Evolutionary conservation across 2,113 vertebrate species (phyloP).

Genomic region (Candoia aspera): DNA sequence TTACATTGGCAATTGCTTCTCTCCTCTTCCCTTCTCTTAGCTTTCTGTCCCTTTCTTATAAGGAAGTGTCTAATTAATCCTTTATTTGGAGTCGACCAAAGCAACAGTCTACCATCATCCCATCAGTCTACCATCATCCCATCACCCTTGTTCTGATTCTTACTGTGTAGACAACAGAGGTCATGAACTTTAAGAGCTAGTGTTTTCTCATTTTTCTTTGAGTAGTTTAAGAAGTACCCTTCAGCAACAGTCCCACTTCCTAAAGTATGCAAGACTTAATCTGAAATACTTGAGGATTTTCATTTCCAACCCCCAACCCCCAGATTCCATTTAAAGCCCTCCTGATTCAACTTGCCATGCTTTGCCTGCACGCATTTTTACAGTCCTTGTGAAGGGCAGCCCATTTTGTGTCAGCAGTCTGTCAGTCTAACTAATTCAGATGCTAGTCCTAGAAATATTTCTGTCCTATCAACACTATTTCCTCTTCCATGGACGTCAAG

Average conservation of each 20-base stretch:
- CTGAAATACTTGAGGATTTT: neutral
- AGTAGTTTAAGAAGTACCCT: neutral
- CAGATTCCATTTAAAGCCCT: neutral
- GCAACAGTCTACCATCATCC: no score
- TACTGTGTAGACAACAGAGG: neutral
- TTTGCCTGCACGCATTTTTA: neutral
- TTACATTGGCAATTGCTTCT: neutral
- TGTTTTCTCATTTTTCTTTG: neutral
- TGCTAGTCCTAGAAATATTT: neutral
- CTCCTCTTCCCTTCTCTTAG: neutral
- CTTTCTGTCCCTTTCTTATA: neutral
- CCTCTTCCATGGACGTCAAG: neutral
- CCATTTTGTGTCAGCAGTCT: neutral
- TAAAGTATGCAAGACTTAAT: neutral
- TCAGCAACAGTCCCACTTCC: neutral
- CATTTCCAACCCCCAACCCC: neutral
- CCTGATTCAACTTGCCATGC: neutral
- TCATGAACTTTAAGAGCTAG: neutral
- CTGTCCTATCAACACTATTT: neutral
- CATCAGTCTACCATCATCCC: neutral
- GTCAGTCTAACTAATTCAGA: neutral
- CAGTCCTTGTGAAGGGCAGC: neutral
- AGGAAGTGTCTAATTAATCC: neutral
- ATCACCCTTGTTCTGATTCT: neutral
- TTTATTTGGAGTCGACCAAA: neutral